These are phyloP conservation scores for Apostichopus californicus DNA, from an alignment of 35 echinoderm and acorn worm genomes.

Conservation along the genomic window DNA sequence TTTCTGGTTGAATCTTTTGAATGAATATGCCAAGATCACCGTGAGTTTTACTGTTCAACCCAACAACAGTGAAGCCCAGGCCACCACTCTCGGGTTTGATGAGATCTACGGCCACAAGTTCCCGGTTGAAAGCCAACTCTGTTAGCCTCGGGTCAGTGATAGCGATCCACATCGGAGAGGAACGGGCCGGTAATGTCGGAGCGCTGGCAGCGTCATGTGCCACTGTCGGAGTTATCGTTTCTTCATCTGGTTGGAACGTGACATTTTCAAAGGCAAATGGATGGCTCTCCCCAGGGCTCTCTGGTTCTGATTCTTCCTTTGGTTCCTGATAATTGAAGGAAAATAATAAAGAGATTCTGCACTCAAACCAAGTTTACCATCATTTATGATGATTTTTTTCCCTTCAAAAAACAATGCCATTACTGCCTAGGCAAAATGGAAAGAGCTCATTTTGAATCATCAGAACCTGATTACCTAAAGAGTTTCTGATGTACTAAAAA, in stretches of 20 bases:
- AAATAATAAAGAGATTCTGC: neutral
- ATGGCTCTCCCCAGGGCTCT: slow-evolving; percentile 42
- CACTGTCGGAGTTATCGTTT: slow-evolving; percentile 8
- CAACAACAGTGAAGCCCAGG: slow-evolving; percentile 95
- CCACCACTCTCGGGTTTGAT: slow-evolving; percentile 80
- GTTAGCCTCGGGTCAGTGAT: slow-evolving; percentile 56
- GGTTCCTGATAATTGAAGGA: neutral
- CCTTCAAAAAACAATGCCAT: too few relatives aligned
- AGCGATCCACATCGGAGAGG: neutral
- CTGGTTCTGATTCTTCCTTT: slow-evolving; percentile 4
- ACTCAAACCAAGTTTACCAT: neutral
- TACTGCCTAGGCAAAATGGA: too few relatives aligned
- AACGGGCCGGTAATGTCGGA: neutral
- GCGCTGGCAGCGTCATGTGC: slow-evolving; percentile 55
- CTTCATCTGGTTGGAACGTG: slow-evolving; percentile 67
- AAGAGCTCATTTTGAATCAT: too few relatives aligned
- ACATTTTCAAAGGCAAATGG: slow-evolving; percentile 86
- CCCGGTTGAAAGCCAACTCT: slow-evolving; percentile 76
- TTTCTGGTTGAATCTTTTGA: slow-evolving; percentile 86
- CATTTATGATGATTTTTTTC: neutral
- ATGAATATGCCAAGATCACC: slow-evolving; percentile 98
- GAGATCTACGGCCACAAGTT: slow-evolving; percentile 77
- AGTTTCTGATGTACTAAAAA: too few relatives aligned
- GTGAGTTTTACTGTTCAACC: slow-evolving; percentile 89
- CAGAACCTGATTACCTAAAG: too few relatives aligned